Base-by-base conservation (phyloP, 2,888 invertebrate genomes). In the Acanthosoma haemorrhoidale region DNA sequence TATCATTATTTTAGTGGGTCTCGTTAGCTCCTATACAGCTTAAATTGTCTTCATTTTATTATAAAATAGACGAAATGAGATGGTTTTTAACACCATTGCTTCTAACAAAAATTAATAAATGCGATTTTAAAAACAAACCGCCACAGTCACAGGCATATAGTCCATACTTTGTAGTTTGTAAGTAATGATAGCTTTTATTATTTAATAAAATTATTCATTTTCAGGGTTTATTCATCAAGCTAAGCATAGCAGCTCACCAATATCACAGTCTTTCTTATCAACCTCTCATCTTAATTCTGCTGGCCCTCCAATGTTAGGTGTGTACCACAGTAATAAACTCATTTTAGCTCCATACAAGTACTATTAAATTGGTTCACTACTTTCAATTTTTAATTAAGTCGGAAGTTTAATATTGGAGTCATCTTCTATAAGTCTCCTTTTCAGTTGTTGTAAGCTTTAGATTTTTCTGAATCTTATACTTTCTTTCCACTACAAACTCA, bases 221-320 rank as follows among this genome's bases (percentile, higher is more conserved):
- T 4, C 39, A 71, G 72, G 70, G 63, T 59, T 68, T 38, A 58
- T 73, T 18, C 71, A 71, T 38, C 71, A 71, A 59, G 60, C 71
- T 39, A 73, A 72, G 57, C 70, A 72, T 39, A 73, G 76, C 38
- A 75, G 76, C 70, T 76, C 76, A 18, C 76, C 76, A 8, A 70
- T 76, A 15, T 75, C 74, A 61, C 76, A 76, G 41, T 76, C 75
- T 18, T 66, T 76, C 71, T 68, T 75, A 43, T 75, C 75, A 72
- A 69, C 74, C 38, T 41, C 72, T 31, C 70, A 68, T 58, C 58
- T 74, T 16, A 74, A 71, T 43, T 72, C 73, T 1, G 58, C 67
- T 25, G 32, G 60, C 18, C 70, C 67, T 25, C 43, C 69, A 11
- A 58, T 69, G 15, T 29, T 71, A 31, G 68, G 71, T 71, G 21